These are phyloP conservation scores for Schlechtendalia chinensis DNA, from an alignment of 1,140 invertebrate genomes.

Conservation along the genomic window DNA sequence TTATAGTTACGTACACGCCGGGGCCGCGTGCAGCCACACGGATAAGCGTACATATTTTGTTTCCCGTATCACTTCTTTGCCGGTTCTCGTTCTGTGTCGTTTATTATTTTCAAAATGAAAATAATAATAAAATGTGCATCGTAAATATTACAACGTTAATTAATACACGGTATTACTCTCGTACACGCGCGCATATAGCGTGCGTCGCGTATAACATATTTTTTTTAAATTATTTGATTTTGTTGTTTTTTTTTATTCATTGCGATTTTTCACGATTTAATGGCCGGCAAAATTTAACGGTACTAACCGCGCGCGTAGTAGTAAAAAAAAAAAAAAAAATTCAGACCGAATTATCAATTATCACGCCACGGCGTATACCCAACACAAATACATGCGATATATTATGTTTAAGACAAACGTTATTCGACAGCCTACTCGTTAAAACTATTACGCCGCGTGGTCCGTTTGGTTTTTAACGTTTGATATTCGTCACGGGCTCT, in stretches of 20 bases:
- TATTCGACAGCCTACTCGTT: neutral
- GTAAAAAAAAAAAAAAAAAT: too few relatives aligned
- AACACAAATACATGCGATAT: neutral
- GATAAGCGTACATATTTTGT: neutral
- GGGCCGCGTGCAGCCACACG: neutral
- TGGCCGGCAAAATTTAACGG: neutral
- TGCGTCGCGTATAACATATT: neutral
- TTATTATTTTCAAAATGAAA: neutral
- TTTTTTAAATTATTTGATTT: neutral
- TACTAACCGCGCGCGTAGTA: neutral
- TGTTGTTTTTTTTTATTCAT: too few relatives aligned
- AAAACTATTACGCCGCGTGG: neutral
- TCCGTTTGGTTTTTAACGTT: neutral
- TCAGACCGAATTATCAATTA: too few relatives aligned
- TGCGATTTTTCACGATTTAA: neutral
- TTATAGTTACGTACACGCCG: slow-evolving; percentile 18
- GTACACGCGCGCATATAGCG: neutral
- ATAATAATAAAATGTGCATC: neutral
- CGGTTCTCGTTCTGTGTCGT: neutral
- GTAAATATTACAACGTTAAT: slow-evolving; percentile 16
- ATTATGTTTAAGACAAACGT: too few relatives aligned
- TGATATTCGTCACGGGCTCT: neutral
- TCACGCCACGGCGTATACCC: neutral
- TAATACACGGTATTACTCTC: neutral
- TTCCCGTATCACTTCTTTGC: neutral